phyloP scores from a whole-genome alignment of 2,888 invertebrate species.

The Melangyna quadrimaculata region DNA sequence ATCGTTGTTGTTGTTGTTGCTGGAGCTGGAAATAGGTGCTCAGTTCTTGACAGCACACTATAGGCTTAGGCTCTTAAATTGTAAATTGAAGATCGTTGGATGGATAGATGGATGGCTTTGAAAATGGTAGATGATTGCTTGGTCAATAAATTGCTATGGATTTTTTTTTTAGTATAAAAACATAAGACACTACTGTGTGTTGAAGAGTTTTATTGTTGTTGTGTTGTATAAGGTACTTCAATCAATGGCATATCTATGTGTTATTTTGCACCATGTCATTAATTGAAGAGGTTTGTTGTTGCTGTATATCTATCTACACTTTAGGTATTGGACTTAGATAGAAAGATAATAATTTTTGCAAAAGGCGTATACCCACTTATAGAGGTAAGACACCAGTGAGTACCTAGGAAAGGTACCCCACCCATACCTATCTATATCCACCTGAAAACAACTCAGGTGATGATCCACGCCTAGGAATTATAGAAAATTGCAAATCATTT shows the following conservation, averaged over 20 bases:
- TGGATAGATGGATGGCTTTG: constrained; percentile 46
- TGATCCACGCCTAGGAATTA: constrained; percentile 57
- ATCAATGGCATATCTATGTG: constrained; percentile 1
- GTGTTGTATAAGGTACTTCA: not conserved
- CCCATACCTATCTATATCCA: not conserved
- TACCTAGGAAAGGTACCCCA: not conserved
- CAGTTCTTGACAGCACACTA: constrained; percentile 46
- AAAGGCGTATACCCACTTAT: constrained; percentile 16
- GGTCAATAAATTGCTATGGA: constrained; percentile 52
- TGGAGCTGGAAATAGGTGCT: constrained; percentile 1
- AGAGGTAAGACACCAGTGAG: not conserved
- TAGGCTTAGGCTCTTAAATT: constrained; percentile 24
- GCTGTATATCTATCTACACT: not conserved
- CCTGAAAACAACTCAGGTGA: constrained; percentile 5
- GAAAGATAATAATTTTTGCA: constrained; percentile 52
- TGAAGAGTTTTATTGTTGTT: constrained; percentile 20
- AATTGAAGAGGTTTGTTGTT: constrained; percentile 38
- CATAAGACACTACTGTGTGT: constrained; percentile 4
- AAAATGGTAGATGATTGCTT: constrained; percentile 61
- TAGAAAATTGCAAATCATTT: constrained; percentile 65
- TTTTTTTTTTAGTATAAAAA: constrained; percentile 7
- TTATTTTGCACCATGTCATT: constrained; percentile 51
- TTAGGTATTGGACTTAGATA: constrained; percentile 29
- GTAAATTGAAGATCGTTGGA: constrained; percentile 38
- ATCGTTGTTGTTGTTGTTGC: constrained; percentile 12